Conservation (phyloP, 2,113 vertebrate species). For the Cygnus buccinator region DNA sequence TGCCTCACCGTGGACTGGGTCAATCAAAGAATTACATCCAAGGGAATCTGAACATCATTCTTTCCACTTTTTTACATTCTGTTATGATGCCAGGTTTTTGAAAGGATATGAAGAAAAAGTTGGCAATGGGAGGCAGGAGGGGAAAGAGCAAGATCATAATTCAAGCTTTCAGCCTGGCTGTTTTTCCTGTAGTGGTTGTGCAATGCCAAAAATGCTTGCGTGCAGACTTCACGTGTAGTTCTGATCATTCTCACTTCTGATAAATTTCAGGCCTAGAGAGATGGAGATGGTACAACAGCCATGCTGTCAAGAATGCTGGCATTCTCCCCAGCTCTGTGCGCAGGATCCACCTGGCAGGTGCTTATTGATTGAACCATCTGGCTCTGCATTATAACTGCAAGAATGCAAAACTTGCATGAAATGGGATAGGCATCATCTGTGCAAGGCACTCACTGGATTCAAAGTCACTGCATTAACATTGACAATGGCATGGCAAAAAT, state of each 20-base stretch:
- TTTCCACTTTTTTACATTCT: neutral
- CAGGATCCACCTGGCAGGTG: conserved; percentile 1
- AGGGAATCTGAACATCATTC: neutral
- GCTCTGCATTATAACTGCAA: conserved; percentile 10
- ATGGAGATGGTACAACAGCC: neutral
- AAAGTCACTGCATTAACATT: neutral
- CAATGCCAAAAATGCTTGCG: neutral
- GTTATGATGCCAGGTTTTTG: neutral
- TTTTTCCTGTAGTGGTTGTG: neutral
- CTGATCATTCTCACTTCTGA: neutral
- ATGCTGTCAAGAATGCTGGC: conserved; percentile 18
- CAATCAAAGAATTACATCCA: neutral
- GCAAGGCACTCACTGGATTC: neutral
- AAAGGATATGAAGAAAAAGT: neutral
- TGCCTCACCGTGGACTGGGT: neutral
- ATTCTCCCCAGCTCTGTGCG: neutral
- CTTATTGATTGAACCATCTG: conserved; percentile 37
- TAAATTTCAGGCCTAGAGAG: conserved; percentile 11
- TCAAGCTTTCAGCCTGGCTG: neutral
- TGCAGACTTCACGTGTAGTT: neutral
- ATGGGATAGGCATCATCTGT: neutral
- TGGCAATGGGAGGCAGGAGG: neutral
- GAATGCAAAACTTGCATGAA: neutral
- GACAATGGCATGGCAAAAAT: neutral
- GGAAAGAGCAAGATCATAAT: neutral